Base-by-base conservation (phyloP, 2,888 invertebrate species). In the Mystacides longicornis region DNA sequence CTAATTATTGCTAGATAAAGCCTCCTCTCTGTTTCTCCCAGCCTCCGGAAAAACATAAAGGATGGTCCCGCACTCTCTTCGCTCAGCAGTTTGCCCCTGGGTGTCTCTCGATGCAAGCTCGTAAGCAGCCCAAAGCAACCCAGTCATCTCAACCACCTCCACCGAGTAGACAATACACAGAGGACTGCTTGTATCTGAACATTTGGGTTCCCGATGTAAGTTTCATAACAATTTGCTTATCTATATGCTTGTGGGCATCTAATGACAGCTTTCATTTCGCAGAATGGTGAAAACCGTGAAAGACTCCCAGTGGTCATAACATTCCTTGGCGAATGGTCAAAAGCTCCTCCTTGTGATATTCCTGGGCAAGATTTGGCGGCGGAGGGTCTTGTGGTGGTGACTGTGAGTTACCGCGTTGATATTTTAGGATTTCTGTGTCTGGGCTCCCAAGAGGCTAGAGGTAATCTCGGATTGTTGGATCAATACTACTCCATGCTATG, bases 131-230 rank as follows among this genome's bases (percentile, higher is more conserved):
- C 9, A 20, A 4, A 19, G 5, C 48, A 3, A 23, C 48, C 16
- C 3, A 4, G 3, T n/a, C 16, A 19, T 19, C 33, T 11, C 49
- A 37, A 20, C 64, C 60, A 14, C 54, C 59, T 20, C 69, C 67
- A 16, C 66, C 64, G 1, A 60, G 66, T 23, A 66, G 72, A 65
- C 63, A 69, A 64, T 66, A 73, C 49, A 80, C 74, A 59, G 92
- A 93, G 74, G 91, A 95, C 70, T 95, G 95, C 66, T 79, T 95
- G n/a, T 91, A 86, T 67, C 72, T 95, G 50, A 94, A 93, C 67
- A 84, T 95, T 60, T 95, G 93, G 92, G 83, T 87, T 2, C 89
- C 94, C 47, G 82, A 85, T 79, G 86, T 86, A 69, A 63, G 65
- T 18, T 43, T 11, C 4, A n/a, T 18, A 43, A 14, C 16, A 5